Base-by-base conservation (phyloP, 1,140 invertebrate genomes). In the Micrasema longulum region DNA sequence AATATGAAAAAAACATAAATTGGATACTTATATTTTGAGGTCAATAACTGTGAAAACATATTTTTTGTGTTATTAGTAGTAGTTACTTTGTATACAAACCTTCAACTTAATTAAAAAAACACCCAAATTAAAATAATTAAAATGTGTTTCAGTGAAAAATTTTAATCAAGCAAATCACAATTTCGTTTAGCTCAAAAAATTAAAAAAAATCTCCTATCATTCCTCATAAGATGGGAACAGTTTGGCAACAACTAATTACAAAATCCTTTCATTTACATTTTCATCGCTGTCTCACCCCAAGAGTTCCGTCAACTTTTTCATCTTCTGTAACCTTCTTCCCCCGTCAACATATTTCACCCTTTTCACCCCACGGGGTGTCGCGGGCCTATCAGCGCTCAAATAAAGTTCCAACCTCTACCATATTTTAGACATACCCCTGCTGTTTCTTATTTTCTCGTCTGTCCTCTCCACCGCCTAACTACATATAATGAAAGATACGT, bases 181-280 rank as follows among this genome's bases (percentile, higher is more conserved):
- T 22, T 60, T 60, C 41, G 35, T 60, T 60, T 60, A 12, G n/a
- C 35, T 18, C 55, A 38, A 60, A 60, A 60, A 20, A 41, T 60
- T 38, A 16, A 14, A 38, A 35, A 60, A 60, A 60, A 60, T 60
- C 55, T 60, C 22, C 55, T 35, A 22, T 22, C 55, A 60, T 60
- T 38, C 55, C 55, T 60, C 36, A 60, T 35, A 14, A 60, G 64
- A 66, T 48, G 70, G 70, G 22, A 47, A 45, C 53, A 35, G 65
- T 52, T 67, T 73, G 45, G 71, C 71, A 68, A 73, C 71, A 73
- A 66, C 71, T 73, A 73, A 73, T 73, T 73, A 73, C 71, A 73
- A 73, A 73, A 73, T 73, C 71, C 67, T 73, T 73, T 68, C 71
- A 73, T 73, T 73, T 68, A 73, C 71, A 73, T 73, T 73, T 73